Base-by-base conservation (phyloP, 2,888 invertebrate genomes). In the Agapostemon virescens region DNA sequence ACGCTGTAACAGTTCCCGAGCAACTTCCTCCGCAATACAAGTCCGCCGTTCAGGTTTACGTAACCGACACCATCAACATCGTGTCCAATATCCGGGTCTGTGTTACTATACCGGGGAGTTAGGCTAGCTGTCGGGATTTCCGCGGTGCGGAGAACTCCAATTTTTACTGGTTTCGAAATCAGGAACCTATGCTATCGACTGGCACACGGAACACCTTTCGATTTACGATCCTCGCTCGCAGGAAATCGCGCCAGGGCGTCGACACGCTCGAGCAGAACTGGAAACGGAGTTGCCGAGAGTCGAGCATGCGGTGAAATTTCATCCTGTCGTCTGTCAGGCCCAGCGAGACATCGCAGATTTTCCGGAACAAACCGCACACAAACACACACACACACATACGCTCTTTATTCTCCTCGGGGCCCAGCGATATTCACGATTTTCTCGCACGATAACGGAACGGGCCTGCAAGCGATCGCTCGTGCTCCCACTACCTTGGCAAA, bases 401-500 rank as follows among this genome's bases (percentile, higher is more conserved):
- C 76, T 73, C 68, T 75, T 70, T 75, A 80, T 82, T 78, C 72
- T 77, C 69, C 64, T 42, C 68, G 58, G 45, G 63, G 45, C 38
- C 20, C 30, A 64, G 66, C 77, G 77, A 78, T 74, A 61, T 80
- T 78, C 20, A 2, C 77, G 85, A 87, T 86, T 38, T 52, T 69
- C 77, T 81, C 69, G 77, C 71, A 73, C 76, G 83, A 87, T 87
- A 87, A 79, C 66, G 66, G 20, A 71, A 81, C 77, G 76, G 23
- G 71, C 78, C 78, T 75, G 84, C 78, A 82, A 87, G 81, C 86
- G 76, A 68, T 36, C 70, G 76, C 79, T 86, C 81, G 82, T 83
- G 74, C 85, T 85, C 80, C 85, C 80, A 77, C 83, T 82, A 58
- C 81, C 85, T 87, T 83, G 69, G 81, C 79, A 86, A 87, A 86